A percentile compares a stretch with the other conserved stretches of the same genome.
Conservation (phyloP, 2,888 invertebrate species). For the Tinea pellionella region DNA sequence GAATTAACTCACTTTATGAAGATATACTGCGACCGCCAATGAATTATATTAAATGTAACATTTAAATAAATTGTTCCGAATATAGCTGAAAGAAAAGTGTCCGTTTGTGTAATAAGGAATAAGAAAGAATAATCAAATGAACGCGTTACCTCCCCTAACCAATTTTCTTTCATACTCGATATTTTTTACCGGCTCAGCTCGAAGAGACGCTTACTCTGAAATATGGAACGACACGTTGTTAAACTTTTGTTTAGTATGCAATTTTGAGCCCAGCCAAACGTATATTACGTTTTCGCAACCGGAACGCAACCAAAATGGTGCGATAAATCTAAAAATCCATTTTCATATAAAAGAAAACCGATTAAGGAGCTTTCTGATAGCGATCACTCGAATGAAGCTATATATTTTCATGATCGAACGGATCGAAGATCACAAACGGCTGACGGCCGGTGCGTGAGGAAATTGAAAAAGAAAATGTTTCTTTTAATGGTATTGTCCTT, state of each 20-base stretch:
- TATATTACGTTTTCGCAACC: conserved; percentile 54
- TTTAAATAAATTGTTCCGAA: background rate
- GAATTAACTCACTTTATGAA: conserved; percentile 56
- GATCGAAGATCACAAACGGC: conserved; percentile 58
- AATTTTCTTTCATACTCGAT: conserved; percentile 57
- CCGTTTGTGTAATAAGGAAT: conserved; percentile 35
- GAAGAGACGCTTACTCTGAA: conserved; percentile 39
- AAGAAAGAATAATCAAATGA: conserved; percentile 63
- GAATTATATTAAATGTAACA: background rate
- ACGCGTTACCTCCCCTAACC: conserved; percentile 52
- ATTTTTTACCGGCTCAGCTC: conserved; percentile 32
- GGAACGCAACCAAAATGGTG: conserved; percentile 55
- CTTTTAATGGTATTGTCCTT: conserved; percentile 47
- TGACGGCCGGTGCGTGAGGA: conserved; percentile 60
- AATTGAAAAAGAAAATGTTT: conserved; percentile 59
- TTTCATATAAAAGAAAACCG: conserved; percentile 69
- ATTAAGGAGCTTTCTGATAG: conserved; percentile 67
- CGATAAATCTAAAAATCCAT: conserved; percentile 66
- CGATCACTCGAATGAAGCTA: conserved; percentile 64
- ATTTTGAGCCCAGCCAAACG: conserved; percentile 45
- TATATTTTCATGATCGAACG: conserved; percentile 68
- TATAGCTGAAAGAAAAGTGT: background rate
- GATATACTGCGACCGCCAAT: conserved; percentile 37
- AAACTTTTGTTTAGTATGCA: conserved; percentile 59
- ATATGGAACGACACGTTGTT: conserved; percentile 49